Conservation (phyloP, 2,888 invertebrate genomes). For the Platycheirus rosarum region DNA sequence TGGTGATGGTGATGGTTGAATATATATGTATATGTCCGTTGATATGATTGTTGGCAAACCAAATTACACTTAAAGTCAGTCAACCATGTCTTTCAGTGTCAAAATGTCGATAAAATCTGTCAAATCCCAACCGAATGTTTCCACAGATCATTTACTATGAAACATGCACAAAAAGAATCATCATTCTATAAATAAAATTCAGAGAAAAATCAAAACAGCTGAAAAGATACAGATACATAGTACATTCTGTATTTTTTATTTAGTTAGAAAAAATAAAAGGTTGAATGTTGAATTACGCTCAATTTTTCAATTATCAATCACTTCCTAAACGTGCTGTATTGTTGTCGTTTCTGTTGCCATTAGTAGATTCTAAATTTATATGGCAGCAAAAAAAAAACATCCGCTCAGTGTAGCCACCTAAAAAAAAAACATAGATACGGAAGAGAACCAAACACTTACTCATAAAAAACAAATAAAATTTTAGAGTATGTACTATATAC, state of each 20-base stretch:
- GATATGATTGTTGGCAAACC: not conserved
- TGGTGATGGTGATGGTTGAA: no score
- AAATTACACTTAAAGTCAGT: constrained; percentile 38
- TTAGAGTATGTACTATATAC: no score
- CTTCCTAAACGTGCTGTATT: constrained; percentile 40
- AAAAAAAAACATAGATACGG: not conserved
- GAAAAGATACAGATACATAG: not conserved
- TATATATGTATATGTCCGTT: no score
- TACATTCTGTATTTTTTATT: not conserved
- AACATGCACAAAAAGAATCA: not conserved
- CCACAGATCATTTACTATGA: constrained; percentile 49
- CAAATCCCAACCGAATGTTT: not conserved
- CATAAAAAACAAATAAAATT: not conserved
- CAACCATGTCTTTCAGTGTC: constrained; percentile 62
- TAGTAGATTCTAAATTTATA: not conserved
- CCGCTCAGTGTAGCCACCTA: constrained; percentile 9
- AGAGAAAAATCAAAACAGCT: not conserved
- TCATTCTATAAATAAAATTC: not conserved
- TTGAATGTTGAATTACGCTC: constrained; percentile 51
- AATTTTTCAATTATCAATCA: constrained; percentile 70
- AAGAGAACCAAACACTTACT: not conserved
- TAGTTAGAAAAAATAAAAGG: not conserved
- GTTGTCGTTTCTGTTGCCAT: constrained; percentile 17
- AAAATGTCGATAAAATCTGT: constrained; percentile 52
- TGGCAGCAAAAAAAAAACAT: constrained; percentile 14